Evolutionary conservation across 2,113 vertebrate species (phyloP).

Genomic region (Malurus elegans): DNA sequence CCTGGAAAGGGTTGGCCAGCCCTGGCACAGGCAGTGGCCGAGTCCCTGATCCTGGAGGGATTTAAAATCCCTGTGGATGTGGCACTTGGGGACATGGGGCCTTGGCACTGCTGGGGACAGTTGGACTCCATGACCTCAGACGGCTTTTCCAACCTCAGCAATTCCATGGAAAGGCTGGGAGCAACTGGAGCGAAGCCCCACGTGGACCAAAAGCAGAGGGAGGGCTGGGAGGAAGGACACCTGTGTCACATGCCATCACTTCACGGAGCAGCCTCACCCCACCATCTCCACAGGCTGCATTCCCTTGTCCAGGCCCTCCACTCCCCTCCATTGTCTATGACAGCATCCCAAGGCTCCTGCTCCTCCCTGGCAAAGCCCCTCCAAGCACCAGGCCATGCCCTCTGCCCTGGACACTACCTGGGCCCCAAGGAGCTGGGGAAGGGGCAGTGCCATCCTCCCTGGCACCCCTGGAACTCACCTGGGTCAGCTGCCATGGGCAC

Average conservation of each 20-base stretch:
- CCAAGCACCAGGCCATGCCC: neutral
- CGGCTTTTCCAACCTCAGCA: neutral
- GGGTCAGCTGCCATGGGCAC: neutral
- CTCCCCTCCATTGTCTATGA: fast-evolving
- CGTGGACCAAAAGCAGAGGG: neutral
- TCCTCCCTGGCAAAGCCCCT: neutral
- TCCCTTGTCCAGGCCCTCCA: fast-evolving
- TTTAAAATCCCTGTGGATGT: fast-evolving
- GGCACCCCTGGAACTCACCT: conserved; percentile 22
- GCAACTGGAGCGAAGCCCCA: neutral
- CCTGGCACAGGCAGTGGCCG: neutral
- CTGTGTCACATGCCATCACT: neutral
- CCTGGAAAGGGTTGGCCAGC: neutral
- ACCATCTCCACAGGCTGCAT: neutral
- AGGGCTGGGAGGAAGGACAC: neutral
- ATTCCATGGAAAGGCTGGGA: neutral
- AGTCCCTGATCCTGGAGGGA: neutral
- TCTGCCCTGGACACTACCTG: neutral
- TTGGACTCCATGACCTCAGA: fast-evolving
- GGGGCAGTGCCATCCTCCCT: neutral
- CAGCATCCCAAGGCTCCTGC: neutral
- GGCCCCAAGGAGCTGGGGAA: neutral
- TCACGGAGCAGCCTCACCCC: neutral
- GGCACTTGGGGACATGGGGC: neutral
- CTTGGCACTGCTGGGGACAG: neutral